Evolutionary conservation across 2,888 invertebrate species (phyloP).

Genomic region (Selenia dentaria): DNA sequence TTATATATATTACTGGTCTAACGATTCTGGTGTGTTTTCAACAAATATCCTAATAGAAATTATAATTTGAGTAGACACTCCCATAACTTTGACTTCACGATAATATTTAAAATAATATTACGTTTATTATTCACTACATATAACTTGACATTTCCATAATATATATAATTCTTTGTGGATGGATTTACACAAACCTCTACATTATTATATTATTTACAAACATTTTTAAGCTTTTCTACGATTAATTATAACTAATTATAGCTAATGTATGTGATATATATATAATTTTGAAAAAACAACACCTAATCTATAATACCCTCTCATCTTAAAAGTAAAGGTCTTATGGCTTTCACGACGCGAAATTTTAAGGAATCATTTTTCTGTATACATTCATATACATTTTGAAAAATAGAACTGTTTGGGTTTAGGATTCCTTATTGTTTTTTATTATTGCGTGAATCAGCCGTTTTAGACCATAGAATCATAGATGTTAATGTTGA

Average conservation of each 20-base stretch:
- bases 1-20: constrained; percentile 43
- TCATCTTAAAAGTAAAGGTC: constrained; percentile 21
- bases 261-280: constrained; percentile 40
- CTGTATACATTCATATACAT: too few relatives aligned
- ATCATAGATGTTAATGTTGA: neutral
- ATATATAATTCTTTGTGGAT: constrained; percentile 46
- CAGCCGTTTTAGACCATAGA: too few relatives aligned
- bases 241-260: constrained; percentile 31
- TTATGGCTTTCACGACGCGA: constrained; percentile 1
- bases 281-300: constrained; percentile 32
- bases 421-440: neutral
- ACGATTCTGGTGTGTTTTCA: constrained; percentile 37
- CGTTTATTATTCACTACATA: constrained; percentile 25
- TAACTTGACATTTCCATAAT: constrained; percentile 19
- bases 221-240: constrained; percentile 68
- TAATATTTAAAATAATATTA: constrained; percentile 31
- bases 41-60: constrained; percentile 27
- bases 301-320: constrained; percentile 27
- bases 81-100: constrained; percentile 24
- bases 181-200: constrained; percentile 75
- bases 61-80: constrained; percentile 21
- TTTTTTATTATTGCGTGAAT: neutral
- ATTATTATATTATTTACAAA: constrained; percentile 72
- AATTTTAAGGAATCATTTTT: neutral
- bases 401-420: neutral